Base-by-base conservation (phyloP, 2,888 invertebrate genomes). In the Cartodere bifasciata region DNA sequence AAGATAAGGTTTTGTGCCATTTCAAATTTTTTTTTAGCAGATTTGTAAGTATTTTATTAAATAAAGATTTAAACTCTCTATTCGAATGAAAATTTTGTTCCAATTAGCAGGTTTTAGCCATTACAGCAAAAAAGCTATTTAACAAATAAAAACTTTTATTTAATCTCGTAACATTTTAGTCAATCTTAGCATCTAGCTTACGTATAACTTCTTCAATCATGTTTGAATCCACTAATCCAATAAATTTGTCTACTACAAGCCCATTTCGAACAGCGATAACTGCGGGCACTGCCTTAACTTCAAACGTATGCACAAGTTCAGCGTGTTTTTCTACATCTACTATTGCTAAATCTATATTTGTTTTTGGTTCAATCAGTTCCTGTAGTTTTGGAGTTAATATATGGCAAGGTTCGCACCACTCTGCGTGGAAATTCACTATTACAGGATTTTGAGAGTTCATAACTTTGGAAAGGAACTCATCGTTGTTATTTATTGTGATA, bases 361-460 rank as follows among this genome's bases (percentile, higher is more conserved):
- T 66, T 29, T 77, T 71, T 2, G 78, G 76, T 43, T 76, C 75
- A 16, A 86, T 70, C 29, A 87, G 57, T 52, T 83, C 80, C 45
- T 72, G 72, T 55, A 87, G 69, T 58, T 83, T 82, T 2, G 86
- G 86, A 1, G 86, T 86, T 9, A 87, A 64, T 47, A 85, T 81
- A 59, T 84, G 84, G 57, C 87, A 87, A 0, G 87, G 86, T 57
- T 85, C 85, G 51, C 87, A 87, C 87, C 87, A 87, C 44, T 87
- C 85, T 0, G 87, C 87, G 50, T 87, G 87, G 53, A 87, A 87
- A 55, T 86, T 87, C 1, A 87, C 85, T 55, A 87, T 83, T n/a
- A 87, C 86, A 16, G 86, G 82, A 47, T 77, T 76, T 20, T 74
- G 70, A 44, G 80, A 84, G 55, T 85, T 82, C 72, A 87, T 81